Percentiles rank a stretch among this genome's conserved stretches.
phyloP scores from a whole-genome alignment of 1,140 invertebrate genomes.

The Drosophila funebris region DNA sequence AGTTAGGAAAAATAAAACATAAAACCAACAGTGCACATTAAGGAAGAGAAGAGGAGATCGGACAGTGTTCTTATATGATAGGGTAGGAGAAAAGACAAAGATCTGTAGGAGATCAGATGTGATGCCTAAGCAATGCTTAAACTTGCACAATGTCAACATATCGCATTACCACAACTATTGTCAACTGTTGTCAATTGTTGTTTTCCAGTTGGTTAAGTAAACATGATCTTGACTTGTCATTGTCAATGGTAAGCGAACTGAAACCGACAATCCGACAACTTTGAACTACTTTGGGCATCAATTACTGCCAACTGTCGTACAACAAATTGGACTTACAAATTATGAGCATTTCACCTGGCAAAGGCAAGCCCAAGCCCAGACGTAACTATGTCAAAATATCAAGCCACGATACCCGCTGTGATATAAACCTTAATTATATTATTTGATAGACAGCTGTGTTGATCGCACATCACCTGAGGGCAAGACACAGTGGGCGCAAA shows the following conservation, averaged over 20 bases:
- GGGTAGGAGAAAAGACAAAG: not conserved
- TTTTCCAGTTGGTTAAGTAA: slow-evolving; percentile 73
- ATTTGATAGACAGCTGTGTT: slow-evolving; percentile 62
- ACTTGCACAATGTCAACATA: slow-evolving; percentile 58
- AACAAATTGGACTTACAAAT: slow-evolving; percentile 64
- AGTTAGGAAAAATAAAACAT: slow-evolving; percentile 8
- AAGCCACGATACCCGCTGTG: slow-evolving; percentile 43
- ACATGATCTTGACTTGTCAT: slow-evolving; percentile 76
- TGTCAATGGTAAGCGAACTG: slow-evolving; percentile 60
- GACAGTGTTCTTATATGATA: slow-evolving; percentile 1
- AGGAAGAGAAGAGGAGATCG: slow-evolving; percentile 17
- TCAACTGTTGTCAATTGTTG: slow-evolving; percentile 20
- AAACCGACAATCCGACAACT: slow-evolving; percentile 41
- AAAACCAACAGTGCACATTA: slow-evolving; percentile 29
- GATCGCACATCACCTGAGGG: slow-evolving; percentile 66
- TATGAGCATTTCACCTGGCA: slow-evolving; percentile 66
- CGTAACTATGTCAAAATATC: slow-evolving; percentile 68
- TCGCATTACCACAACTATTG: slow-evolving; percentile 51
- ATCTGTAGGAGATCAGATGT: not conserved
- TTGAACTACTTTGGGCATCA: slow-evolving; percentile 69
- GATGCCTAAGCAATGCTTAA: slow-evolving; percentile 47
- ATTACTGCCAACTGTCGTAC: slow-evolving; percentile 56
- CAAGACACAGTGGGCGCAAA: slow-evolving; percentile 46
- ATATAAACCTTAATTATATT: slow-evolving; percentile 76
- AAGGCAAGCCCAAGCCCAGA: too few species aligned